Evolutionary conservation across 1,140 invertebrate species (phyloP), one percentile per base, ranked within the genome.

Genomic region (Phortica variegata): DNA sequence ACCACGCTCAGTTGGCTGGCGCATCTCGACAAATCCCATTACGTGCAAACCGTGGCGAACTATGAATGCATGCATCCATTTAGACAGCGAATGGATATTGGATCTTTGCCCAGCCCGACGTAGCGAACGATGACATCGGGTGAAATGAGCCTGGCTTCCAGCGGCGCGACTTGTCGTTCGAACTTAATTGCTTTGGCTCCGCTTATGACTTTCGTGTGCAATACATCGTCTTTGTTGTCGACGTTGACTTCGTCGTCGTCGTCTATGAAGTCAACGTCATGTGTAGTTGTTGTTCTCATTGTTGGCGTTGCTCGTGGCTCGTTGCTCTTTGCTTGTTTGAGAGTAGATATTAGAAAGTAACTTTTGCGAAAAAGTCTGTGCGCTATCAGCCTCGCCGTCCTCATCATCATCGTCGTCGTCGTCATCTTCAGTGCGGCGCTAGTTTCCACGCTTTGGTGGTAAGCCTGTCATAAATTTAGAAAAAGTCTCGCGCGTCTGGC

Each of bases 261-360:
- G 23, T n/a, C 10, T 31, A 16, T 16, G 9, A 18, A 49, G 26
- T 6, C 51, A 49, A 43, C 45, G 47, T 39, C 52, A 53, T 36
- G 34, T 41, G 26, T 29, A 33, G 34, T n/a, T 12, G 32, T 16
- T 15, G 36, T 31, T 41, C 43, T 58, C 20, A 45, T 55, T 49
- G 42, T 37, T 52, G 33, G 46, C 41, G 51, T 34, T 34, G 13
- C 32, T 15, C 32, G 13, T 4, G 12, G 51, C 57, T 57, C n/a
- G n/a, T n/a, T n/a, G n/a, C n/a, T n/a, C n/a, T n/a, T n/a, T n/a
- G n/a, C n/a, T n/a, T n/a, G n/a, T n/a, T n/a, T n/a, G n/a, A n/a
- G n/a, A n/a, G n/a, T n/a, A n/a, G n/a, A 56, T 65, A 68, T 68
- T 68, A 68, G 63, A 68, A 68, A 68, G 63, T 68, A 63, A 63